Conservation (phyloP, 2,888 invertebrate species). For the Apodemia duryi region DNA sequence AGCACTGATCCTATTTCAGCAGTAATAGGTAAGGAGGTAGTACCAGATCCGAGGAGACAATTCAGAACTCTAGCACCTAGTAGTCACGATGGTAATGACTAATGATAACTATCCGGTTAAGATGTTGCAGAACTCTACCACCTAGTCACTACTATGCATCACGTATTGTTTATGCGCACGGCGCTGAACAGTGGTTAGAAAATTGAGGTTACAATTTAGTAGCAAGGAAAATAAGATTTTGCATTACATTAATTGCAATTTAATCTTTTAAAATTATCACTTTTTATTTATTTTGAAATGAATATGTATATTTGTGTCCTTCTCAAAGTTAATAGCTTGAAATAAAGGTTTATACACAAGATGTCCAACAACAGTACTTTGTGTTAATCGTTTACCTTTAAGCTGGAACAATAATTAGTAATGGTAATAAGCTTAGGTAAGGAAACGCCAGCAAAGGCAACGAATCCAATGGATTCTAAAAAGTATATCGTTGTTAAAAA, state of each 20-base stretch:
- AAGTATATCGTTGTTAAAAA: slow-evolving; percentile 49
- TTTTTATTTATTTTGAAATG: background rate
- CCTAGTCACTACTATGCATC: too few species aligned
- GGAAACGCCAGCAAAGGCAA: slow-evolving; percentile 37
- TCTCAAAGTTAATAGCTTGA: background rate
- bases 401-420: background rate
- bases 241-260: background rate
- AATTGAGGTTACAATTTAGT: background rate
- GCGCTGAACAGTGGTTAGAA: slow-evolving; percentile 21
- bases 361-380: too few species aligned
- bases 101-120: too few species aligned
- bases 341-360: too few species aligned
- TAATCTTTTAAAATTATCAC: background rate
- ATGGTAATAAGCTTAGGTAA: slow-evolving; percentile 50
- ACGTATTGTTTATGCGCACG: slow-evolving; percentile 25
- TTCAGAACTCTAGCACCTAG: too few species aligned
- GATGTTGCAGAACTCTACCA: too few species aligned
- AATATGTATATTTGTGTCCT: background rate
- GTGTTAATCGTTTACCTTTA: background rate
- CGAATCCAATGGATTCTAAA: slow-evolving; percentile 35
- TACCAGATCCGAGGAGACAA: too few species aligned
- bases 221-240: background rate
- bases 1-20: too few species aligned
- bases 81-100: too few species aligned
- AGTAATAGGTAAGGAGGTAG: too few species aligned